Percentiles rank a stretch among this genome's conserved stretches.
These are phyloP conservation scores for Eristalis intricaria DNA, from an alignment of 2,888 invertebrate species.

Conservation along the genomic window DNA sequence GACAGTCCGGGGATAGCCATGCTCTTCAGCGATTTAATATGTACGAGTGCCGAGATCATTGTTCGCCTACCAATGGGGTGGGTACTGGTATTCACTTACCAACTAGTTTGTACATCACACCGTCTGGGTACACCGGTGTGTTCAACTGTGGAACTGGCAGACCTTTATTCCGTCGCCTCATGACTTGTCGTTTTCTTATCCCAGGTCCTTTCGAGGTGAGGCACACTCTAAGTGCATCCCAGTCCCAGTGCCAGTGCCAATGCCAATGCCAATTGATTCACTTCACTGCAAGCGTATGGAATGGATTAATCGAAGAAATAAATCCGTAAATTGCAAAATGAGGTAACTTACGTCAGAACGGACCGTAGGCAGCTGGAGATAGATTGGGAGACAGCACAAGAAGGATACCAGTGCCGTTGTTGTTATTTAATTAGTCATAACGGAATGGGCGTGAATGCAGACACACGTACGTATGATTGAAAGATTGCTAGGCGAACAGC, in stretches of 20 bases:
- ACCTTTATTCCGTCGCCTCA: background rate
- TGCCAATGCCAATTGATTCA: slow-evolving; percentile 26
- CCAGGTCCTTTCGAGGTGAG: slow-evolving; percentile 10
- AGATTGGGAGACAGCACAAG: background rate
- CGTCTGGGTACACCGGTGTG: background rate
- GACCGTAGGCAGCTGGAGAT: slow-evolving; percentile 30
- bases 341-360: slow-evolving; percentile 10
- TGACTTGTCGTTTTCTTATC: slow-evolving; percentile 32
- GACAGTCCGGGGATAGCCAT: background rate
- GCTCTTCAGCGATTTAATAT: slow-evolving; percentile 24
- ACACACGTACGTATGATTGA: background rate
- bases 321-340: slow-evolving; percentile 33
- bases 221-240: background rate
- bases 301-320: slow-evolving; percentile 43
- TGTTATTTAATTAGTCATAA: slow-evolving; percentile 36
- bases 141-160: background rate
- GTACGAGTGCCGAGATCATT: slow-evolving; percentile 33
- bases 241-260: slow-evolving; percentile 3
- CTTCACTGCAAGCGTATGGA: slow-evolving; percentile 17
- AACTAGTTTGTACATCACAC: slow-evolving; percentile 19
- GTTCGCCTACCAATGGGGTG: slow-evolving; percentile 17
- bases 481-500: background rate
- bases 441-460: slow-evolving; percentile 9
- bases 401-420: slow-evolving; percentile 7
- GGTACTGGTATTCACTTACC: background rate